Evolutionary conservation across 2,888 invertebrate genomes (phyloP), one percentile per base, ranked within the genome.

Genomic region (Cosmorhoe ocellata): DNA sequence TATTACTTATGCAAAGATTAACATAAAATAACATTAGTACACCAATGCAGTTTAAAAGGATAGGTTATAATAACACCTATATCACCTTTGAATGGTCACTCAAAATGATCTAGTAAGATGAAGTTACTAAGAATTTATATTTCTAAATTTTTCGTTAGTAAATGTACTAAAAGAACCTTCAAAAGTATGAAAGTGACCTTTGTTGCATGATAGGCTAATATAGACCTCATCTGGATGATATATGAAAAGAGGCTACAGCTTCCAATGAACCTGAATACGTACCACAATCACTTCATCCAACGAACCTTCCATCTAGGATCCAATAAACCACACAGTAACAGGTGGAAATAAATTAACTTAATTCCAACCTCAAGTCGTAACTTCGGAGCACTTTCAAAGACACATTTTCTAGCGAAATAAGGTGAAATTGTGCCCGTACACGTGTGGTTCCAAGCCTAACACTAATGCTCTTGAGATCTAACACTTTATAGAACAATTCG

Each of bases 251-350:
- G 33, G 22, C 12, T 32, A 8, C 6, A 10, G 10, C 33, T 32
- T n/a, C 10, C 10, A 22, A 30, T 39, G 18, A 33, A 28, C 14
- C 7, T 33, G 26, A 37, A 71, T 81, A 87, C 88, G 47, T 81
- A 88, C 89, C 88, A 85, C 79, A 71, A 67, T 71, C 87, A 86
- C 85, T 82, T 82, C 80, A 83, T 81, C 80, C 81, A 74, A 62
- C 40, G 47, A 65, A 60, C 61, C 61, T 61, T 47, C 64, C 57
- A 69, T 75, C 74, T 78, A 69, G 60, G 56, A 67, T 46, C 55
- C 52, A 61, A 48, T 53, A 74, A 71, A 69, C 74, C 74, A 63
- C 54, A 49, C 59, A 58, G 66, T 68, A 80, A 71, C 66, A 74
- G 69, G 65, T 63, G 63, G 67, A 65, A 74, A 70, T 77, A 74